Evolutionary conservation across 2,888 invertebrate species (phyloP), one percentile per base, ranked within the genome.

Genomic region (Nasonia oneida): DNA sequence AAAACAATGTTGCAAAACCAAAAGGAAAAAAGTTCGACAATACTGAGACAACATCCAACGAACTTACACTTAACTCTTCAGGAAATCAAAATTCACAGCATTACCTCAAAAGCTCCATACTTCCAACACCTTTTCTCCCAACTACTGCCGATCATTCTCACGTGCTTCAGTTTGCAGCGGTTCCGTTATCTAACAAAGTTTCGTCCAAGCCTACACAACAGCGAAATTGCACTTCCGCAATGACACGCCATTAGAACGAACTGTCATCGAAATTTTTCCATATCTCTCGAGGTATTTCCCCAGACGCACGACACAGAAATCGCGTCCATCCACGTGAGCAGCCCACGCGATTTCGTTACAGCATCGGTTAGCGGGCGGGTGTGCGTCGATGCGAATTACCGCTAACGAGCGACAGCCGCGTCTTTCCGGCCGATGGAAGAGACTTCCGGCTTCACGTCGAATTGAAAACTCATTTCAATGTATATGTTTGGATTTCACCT

Each of bases 391-490:
- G 73, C n/a, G 33, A 74, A 83, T 83, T 77, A 77, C 83, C 8
- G 33, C 77, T 82, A 82, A 77, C 83, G 18, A 83, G 57, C 77
- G 57, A 29, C 57, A 57, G 50, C 12, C 64, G 29, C 74, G 75
- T 61, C 47, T 75, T 81, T 81, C 75, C 81, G 81, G 64, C 47
- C 0, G 79, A 23, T 23, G 73, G n/a, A 73, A 6, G 6, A 5
- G 70, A n/a, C 67, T 82, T 82, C 81, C 76, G 82, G 75, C 23
- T 76, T 57, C 39, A 23, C 39, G 37, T n/a, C 64, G 5, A 29
- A 76, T 77, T 76, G 83, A 83, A 83, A 83, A 77, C 83, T 53
- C 57, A 70, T 47, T 39, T 18, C 47, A 53, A 47, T 79, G 70
- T n/a, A 37, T 39, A 64, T 12, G n/a, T 6, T 39, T 42, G 33